These are phyloP conservation scores for Aphyosemion australe DNA, from an alignment of 2,113 vertebrate species.

Conservation along the genomic window DNA sequence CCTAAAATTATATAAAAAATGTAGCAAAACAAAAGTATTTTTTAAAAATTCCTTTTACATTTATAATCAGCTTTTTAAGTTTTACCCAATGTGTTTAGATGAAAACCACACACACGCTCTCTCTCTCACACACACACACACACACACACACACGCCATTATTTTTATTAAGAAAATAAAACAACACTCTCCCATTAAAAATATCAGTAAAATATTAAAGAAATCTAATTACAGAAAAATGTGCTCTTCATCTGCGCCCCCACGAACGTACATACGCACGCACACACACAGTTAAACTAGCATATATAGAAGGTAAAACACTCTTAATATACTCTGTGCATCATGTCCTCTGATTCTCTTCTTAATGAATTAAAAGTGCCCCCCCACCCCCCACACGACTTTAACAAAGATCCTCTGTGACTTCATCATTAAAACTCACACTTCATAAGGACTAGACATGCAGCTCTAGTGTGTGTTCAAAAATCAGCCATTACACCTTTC, in stretches of 20 bases:
- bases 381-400: too few species aligned
- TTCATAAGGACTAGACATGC: background rate
- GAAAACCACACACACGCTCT: background rate
- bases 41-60: too few species aligned
- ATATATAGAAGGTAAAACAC: slow-evolving; percentile 10
- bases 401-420: slow-evolving; percentile 1
- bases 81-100: too few species aligned
- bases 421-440: slow-evolving; percentile 8
- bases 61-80: too few species aligned
- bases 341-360: slow-evolving; percentile 15
- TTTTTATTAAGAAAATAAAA: too few species aligned
- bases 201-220: too few species aligned
- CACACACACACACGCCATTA: background rate
- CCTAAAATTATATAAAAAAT: too few species aligned
- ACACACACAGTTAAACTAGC: background rate
- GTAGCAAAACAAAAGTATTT: too few species aligned
- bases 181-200: too few species aligned
- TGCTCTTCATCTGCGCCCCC: background rate
- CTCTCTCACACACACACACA: background rate
- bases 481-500: slow-evolving; percentile 17
- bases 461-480: slow-evolving; percentile 26
- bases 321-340: background rate
- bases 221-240: too few species aligned
- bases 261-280: slow-evolving; percentile 25
- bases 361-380: slow-evolving; percentile 33